Evolutionary conservation across 2,113 vertebrate species (phyloP), one percentile per base, ranked within the genome.

Genomic region (Crocuta crocuta): DNA sequence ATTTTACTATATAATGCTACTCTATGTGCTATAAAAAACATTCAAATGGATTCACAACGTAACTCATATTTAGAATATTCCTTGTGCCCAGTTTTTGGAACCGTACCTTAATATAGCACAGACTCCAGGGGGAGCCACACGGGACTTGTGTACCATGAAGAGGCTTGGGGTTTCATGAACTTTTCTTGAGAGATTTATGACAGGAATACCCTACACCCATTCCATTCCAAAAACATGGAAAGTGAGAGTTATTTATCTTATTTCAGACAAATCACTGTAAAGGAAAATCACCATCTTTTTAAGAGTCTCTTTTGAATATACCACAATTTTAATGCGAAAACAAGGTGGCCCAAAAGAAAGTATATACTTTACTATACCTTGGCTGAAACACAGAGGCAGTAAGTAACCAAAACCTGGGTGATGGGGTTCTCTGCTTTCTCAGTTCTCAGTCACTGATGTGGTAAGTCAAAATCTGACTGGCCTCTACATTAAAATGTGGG

Each of bases 161-260:
- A 74, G 3, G 35, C 1, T 16, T 94, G 16, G 2, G 19, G 58
- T 88, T 89, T 53, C 61, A 26, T 43, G 8, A 94, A 87, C 31
- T 91, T 89, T 89, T 90, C 61, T 82, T 92, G 26, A 80, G n/a
- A 90, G 33, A 94, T 95, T 79, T 94, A 89, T 43, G 43, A 79
- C 5, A 45, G 43, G 45, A 73, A 80, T 23, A 81, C 31, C 16
- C 10, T 91, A 55, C 81, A 9, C 31, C 21, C 16, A 53, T 3
- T 65, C 33, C 2, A 76, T 48, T 4, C 39, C 23, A 0, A 82
- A 90, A 83, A 76, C 33, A 89, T 63, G 16, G 35, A 24, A 80
- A 61, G 78, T 19, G 5, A 91, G 33, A 82, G 31, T 48, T 74
- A 88, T 35, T 96, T 73, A 82, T 24, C 39, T 81, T 50, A 39